Base-by-base conservation (phyloP, 2,888 invertebrate species). In the Hirtodrosophila duncani region DNA sequence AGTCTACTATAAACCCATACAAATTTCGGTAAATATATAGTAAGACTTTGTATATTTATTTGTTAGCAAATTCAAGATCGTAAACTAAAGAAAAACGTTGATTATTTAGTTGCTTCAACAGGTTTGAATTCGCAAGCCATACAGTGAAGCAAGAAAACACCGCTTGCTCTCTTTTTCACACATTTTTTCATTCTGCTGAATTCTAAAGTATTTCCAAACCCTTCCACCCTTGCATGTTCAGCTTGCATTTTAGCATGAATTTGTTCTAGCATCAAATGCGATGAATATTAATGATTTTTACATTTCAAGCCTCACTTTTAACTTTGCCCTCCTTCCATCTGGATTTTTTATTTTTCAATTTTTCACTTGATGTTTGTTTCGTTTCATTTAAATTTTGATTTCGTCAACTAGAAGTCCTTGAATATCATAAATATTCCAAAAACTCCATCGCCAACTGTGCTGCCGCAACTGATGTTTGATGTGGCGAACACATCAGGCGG, bases 251-350 rank as follows among this genome's bases (percentile, higher is more conserved):
- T n/a, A n/a, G n/a, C n/a, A 34, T 49, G 34, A 37, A 11, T 52
- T 53, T 49, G 16, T 45, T 29, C 14, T 29, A 48, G 34, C 29
- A 50, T 48, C n/a, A 55, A 66, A 56, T 45, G 63, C 60, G 68
- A 82, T 83, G 75, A 84, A 84, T 83, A 84, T 84, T 83, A 84
- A 83, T 82, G 83, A 79, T 74, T 74, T 63, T 56, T 36, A 24
- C 50, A 59, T 58, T 68, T 56, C 65, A 53, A 56, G 45, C 61
- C 45, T 11, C 24, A 18, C 49, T 66, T 39, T 45, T 61, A 43
- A 50, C 39, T 36, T 56, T 63, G 42, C 34, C 36, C 59, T 55
- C 55, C 38, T 43, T 56, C 27, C 13, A 27, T 46, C 6, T 23
- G 11, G 34, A 13, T 14, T 8, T 30, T 50, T 13, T 8, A 2